These are phyloP conservation scores for Amazona finschi DNA, from an alignment of 2,797 vertebrate species.

Conservation along the genomic window DNA sequence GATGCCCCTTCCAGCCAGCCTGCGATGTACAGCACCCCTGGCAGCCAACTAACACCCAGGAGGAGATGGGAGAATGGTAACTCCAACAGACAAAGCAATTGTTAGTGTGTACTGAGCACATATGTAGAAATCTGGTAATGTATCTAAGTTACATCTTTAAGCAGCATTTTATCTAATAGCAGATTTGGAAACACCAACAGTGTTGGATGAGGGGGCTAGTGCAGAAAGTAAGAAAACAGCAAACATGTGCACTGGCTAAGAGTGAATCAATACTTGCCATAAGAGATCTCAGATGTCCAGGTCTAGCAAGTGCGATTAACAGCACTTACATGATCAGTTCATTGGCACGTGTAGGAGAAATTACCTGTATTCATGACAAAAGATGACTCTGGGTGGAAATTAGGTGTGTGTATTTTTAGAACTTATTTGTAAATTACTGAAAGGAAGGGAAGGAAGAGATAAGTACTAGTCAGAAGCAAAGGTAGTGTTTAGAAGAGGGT, in stretches of 20 bases:
- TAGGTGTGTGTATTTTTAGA: not conserved
- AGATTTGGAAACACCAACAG: not conserved
- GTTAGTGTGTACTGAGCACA: not conserved
- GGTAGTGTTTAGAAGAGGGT: accelerated
- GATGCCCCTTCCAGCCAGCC: not conserved
- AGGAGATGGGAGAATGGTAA: not conserved
- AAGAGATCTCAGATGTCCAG: not conserved
- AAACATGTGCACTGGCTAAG: not conserved
- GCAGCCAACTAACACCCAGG: not conserved
- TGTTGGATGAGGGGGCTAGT: not conserved
- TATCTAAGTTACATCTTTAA: not conserved
- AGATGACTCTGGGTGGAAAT: not conserved
- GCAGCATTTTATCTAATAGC: not conserved
- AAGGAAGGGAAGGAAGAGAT: not conserved
- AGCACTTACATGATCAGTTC: not conserved
- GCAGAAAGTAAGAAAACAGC: not conserved
- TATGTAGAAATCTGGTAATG: not conserved
- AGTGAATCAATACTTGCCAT: not conserved
- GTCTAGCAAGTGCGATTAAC: not conserved
- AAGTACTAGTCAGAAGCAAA: not conserved
- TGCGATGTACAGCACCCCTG: not conserved
- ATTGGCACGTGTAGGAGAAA: not conserved
- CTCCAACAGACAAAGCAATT: not conserved
- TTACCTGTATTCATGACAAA: not conserved
- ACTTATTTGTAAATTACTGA: not conserved